A percentile compares a stretch with the other conserved stretches of the same genome.
Conservation (phyloP, 2,797 vertebrate genomes). For the Chaetodon trifasciatus region DNA sequence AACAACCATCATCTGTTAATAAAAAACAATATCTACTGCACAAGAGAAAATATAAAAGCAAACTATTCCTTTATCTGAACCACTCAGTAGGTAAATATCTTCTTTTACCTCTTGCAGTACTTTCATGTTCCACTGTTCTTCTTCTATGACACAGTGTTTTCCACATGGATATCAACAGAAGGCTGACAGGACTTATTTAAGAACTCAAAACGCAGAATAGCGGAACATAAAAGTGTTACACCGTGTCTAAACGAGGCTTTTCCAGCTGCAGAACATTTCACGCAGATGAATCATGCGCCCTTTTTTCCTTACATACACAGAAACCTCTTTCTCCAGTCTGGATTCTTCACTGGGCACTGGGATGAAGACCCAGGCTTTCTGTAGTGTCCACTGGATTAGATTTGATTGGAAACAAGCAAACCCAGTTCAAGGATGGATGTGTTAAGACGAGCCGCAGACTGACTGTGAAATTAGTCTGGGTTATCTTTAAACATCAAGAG, state of each 20-base stretch:
- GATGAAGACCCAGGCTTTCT: not conserved
- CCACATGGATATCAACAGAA: not conserved
- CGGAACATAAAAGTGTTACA: not conserved
- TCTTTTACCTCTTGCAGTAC: not conserved
- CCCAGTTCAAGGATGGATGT: too few species aligned
- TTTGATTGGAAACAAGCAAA: not conserved
- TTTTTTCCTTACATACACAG: not conserved
- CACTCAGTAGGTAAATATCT: not conserved
- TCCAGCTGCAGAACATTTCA: not conserved
- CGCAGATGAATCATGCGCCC: not conserved
- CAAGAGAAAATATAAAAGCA: not conserved
- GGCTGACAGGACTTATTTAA: not conserved
- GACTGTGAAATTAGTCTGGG: too few species aligned
- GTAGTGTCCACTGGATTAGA: not conserved
- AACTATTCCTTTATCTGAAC: not conserved
- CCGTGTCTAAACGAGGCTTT: not conserved
- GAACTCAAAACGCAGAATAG: not conserved
- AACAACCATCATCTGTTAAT: not conserved
- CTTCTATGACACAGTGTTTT: not conserved
- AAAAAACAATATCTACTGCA: not conserved
- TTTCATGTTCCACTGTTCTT: conserved; percentile 2
- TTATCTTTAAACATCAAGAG: not conserved
- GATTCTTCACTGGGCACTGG: too few species aligned
- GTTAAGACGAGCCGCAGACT: too few species aligned
- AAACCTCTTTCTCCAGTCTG: too few species aligned